These are phyloP conservation scores for Pinna nobilis DNA, from an alignment of 1,140 invertebrate species.

Conservation along the genomic window DNA sequence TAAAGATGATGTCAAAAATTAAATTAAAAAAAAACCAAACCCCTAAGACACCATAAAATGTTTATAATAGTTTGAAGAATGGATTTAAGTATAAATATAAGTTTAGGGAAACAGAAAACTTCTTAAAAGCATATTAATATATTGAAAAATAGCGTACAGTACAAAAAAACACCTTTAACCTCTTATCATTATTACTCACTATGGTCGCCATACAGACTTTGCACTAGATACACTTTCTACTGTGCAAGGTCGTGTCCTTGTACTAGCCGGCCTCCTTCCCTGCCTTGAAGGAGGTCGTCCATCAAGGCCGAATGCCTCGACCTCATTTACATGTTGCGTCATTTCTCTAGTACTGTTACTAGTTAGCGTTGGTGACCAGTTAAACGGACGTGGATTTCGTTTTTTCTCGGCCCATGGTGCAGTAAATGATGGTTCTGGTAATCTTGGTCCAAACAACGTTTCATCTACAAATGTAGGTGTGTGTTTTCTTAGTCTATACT, in stretches of 20 bases:
- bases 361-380: conserved; percentile 41
- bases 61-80: too few species aligned
- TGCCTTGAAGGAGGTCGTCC: conserved; percentile 54
- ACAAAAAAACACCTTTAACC: too few species aligned
- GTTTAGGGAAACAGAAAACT: too few species aligned
- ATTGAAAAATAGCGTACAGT: too few species aligned
- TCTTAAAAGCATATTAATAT: too few species aligned
- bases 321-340: conserved; percentile 30
- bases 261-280: conserved; percentile 46
- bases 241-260: conserved; percentile 47
- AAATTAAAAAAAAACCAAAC: too few species aligned
- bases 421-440: conserved; percentile 62
- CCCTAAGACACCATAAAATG: too few species aligned
- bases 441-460: conserved; percentile 59
- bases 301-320: conserved; percentile 46
- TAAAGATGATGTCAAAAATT: too few species aligned
- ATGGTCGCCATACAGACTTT: conserved; percentile 16
- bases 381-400: conserved; percentile 22
- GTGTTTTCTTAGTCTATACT: conserved; percentile 55
- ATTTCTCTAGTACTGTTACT: conserved; percentile 35
- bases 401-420: conserved; percentile 61
- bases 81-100: too few species aligned
- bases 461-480: conserved; percentile 66
- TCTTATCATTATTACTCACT: too few species aligned
- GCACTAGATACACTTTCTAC: conserved; percentile 44